Percentiles rank a stretch among this genome's conserved stretches.
Conservation (phyloP, 2,888 invertebrate genomes). For the Phlogophora meticulosa region DNA sequence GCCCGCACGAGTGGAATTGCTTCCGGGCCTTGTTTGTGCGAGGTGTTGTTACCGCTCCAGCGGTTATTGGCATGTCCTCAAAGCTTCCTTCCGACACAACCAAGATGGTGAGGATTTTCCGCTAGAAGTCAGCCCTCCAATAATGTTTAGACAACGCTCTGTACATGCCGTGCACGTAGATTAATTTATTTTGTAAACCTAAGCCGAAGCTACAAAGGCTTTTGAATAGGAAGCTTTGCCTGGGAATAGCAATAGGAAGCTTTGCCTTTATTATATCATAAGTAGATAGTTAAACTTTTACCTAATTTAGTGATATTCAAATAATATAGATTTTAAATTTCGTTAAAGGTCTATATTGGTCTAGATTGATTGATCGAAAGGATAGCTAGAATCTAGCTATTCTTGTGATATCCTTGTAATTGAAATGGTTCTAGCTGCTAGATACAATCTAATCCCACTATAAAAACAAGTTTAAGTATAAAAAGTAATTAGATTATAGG, state of each 20-base stretch:
- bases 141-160: constrained; percentile 68
- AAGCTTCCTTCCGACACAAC: constrained; percentile 83
- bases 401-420: no score
- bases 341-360: not conserved
- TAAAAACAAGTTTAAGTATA: no score
- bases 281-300: not conserved
- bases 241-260: not conserved
- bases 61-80: constrained; percentile 88
- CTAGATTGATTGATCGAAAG: not conserved
- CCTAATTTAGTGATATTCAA: not conserved
- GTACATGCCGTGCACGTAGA: constrained; percentile 38
- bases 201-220: constrained; percentile 14
- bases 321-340: not conserved
- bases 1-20: constrained; percentile 79
- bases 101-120: constrained; percentile 75
- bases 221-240: constrained; percentile 10
- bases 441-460: not conserved
- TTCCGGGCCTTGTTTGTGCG: constrained; percentile 74
- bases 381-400: no score
- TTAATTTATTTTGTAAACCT: constrained; percentile 53
- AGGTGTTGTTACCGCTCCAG: constrained; percentile 85
- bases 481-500: no score
- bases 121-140: constrained; percentile 76
- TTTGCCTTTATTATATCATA: not conserved
- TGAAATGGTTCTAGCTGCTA: no score